Base-by-base conservation (phyloP, 1,140 invertebrate species). In the Tetranychus cinnabarinus region DNA sequence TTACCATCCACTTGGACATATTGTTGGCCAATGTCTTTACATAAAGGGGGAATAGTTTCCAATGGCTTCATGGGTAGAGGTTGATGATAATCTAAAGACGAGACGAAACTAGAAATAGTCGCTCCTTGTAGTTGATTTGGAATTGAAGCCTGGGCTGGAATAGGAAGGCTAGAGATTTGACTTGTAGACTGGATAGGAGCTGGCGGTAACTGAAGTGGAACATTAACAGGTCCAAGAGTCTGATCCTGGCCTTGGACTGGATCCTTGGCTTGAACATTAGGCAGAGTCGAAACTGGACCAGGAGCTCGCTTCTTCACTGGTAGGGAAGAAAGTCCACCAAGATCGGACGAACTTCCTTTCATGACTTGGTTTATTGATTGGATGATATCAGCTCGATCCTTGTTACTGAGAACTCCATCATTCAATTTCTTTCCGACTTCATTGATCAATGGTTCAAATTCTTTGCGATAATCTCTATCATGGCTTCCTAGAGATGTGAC, bases 381-480 rank as follows among this genome's bases (percentile, higher is more conserved):
- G n/a, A 59, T 48, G 31, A 63, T 10, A 8, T 37, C 33, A 13
- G 52, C 50, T 33, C 60, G 62, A 55, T 59, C 48, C 39, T 61
- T 36, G 4, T 35, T 12, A 31, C 15, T 39, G 34, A 62, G 35
- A 5, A 31, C 39, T 13, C 61, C 61, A 1, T 35, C 13, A 13
- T 36, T 31, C n/a, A 63, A 36, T 35, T 36, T 45, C 3, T 60
- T 50, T 8, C 54, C 15, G 6, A 55, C 62, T 6, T 48, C 59
- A 35, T n/a, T 56, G 13, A 63, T 60, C 34, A 60, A 3, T 31
- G 47, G 1, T 33, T 45, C 58, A 39, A 59, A 52, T 37, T 60
- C 62, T 48, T 37, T 39, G 13, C 62, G 46, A 50, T 63, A 63
- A 57, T 63, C 62, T 35, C 58, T 34, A 33, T 63, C 62, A 39